These are phyloP conservation scores for Furnarius figulus DNA, from an alignment of 2,113 vertebrate genomes.

Conservation along the genomic window DNA sequence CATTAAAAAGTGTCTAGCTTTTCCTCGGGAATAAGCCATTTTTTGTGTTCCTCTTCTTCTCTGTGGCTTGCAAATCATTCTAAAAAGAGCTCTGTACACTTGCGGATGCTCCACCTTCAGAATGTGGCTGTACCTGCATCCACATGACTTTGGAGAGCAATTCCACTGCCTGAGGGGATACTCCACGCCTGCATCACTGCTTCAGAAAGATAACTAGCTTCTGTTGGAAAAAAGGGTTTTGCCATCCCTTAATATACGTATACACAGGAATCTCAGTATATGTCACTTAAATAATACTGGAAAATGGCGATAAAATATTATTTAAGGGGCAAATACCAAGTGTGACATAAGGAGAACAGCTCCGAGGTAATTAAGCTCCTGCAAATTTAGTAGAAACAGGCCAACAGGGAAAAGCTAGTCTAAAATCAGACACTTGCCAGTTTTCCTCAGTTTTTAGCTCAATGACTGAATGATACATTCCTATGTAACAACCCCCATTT, in stretches of 20 bases:
- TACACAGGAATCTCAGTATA: background rate
- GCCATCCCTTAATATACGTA: background rate
- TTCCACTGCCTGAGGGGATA: background rate
- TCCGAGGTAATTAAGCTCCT: background rate
- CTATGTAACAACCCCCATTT: background rate
- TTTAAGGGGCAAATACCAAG: background rate
- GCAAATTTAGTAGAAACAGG: background rate
- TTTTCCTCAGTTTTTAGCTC: background rate
- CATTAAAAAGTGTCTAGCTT: background rate
- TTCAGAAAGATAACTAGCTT: background rate
- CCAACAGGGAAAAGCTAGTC: background rate
- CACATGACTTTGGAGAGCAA: background rate
- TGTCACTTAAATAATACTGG: background rate
- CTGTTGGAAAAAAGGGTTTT: background rate
- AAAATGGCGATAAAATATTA: too few relatives aligned
- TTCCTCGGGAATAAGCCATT: background rate
- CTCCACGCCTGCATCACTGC: background rate
- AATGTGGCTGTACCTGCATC: background rate
- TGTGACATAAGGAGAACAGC: background rate
- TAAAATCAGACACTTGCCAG: background rate
- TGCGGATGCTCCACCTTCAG: background rate
- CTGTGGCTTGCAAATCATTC: background rate
- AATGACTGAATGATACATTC: background rate
- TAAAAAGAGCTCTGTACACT: background rate
- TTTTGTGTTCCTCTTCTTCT: background rate